Conservation (phyloP, 1,140 invertebrate species). For the Rhopalosiphum padi region DNA sequence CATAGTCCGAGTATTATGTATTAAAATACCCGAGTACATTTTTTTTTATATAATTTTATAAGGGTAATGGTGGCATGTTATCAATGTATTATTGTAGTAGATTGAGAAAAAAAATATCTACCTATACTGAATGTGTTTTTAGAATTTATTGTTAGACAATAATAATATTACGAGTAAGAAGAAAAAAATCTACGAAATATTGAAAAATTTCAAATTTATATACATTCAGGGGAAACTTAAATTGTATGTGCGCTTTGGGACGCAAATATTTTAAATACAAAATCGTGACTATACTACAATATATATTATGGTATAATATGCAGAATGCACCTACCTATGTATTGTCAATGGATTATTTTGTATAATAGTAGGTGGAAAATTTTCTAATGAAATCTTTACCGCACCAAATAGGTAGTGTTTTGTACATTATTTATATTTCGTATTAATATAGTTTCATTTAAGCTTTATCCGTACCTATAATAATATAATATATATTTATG, state of each 20-base stretch:
- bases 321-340: no score
- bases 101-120: not conserved
- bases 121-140: not conserved
- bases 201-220: not conserved
- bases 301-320: no score
- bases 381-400: not conserved
- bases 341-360: not conserved
- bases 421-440: not conserved
- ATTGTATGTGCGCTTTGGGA: not conserved
- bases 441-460: not conserved
- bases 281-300: not conserved
- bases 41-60: not conserved
- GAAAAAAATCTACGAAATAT: not conserved
- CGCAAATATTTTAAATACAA: not conserved
- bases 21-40: no score
- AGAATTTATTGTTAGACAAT: not conserved
- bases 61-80: not conserved
- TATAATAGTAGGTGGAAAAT: not conserved
- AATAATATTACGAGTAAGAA: not conserved
- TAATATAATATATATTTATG: not conserved
- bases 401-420: not conserved
- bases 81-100: not conserved
- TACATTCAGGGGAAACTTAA: not conserved
- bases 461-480: not conserved
- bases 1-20: no score